Evolutionary conservation across 2,888 invertebrate species (phyloP), one percentile per base, ranked within the genome.

Genomic region (Clostera curtula): DNA sequence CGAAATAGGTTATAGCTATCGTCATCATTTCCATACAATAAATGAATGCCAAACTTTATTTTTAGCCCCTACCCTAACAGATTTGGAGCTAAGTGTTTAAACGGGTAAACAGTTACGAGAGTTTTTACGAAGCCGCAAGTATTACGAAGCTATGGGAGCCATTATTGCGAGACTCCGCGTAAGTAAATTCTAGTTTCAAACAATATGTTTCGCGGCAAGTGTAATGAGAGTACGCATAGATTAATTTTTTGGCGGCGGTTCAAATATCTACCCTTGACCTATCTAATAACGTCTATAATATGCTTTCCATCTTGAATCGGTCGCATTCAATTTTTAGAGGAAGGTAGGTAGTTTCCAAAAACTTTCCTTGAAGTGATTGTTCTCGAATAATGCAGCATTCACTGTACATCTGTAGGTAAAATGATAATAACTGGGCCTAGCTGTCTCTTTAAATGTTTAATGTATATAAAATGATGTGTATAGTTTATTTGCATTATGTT

Each of bases 121-220:
- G 34, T 43, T 43, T 40, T 12, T 26, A 46, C 36, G 25, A 29
- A 30, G 37, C 35, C 29, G 43, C 41, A 29, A 45, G 44, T 43
- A 41, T 31, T n/a, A 29, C 22, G 27, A 37, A 43, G 35, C 35
- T 38, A 90, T 90, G 90, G 90, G 90, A 43, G 72, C 87, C 34
- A 84, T 90, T 45, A 75, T 89, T 67, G 88, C 88, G 40, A 89
- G 88, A 82, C 88, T 90, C 77, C 85, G 89, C 67, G 90, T 90
- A 74, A 87, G 88, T 85, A 60, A 34, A 7, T 18, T 23, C 27
- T 24, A 36, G n/a, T 21, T 26, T 56, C 51, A 58, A 41, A 31
- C 43, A 39, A 26, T 41, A 46, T 51, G 47, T 56, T 56, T 70
- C 73, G 74, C 68, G 57, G 77, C 79, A 75, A 77, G 76, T 61